These are phyloP conservation scores for Lepus timidus DNA, from an alignment of 2,113 vertebrate species.

Conservation along the genomic window DNA sequence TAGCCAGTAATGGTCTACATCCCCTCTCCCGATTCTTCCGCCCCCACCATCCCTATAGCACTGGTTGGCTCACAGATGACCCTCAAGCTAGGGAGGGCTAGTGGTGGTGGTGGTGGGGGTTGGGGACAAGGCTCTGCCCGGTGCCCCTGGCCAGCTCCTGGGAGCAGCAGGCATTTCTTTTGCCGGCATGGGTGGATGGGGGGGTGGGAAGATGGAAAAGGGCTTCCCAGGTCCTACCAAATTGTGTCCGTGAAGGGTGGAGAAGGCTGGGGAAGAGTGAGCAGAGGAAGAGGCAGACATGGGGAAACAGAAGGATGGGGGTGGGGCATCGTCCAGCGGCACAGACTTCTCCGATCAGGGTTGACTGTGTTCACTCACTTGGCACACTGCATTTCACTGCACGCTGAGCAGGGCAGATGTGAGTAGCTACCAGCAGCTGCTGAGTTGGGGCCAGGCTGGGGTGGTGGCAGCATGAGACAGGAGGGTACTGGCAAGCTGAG, in stretches of 20 bases:
- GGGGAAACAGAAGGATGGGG: neutral
- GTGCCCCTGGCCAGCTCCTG: neutral
- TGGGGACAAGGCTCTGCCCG: neutral
- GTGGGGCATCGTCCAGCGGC: neutral
- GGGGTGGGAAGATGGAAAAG: neutral
- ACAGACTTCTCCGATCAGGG: slow-evolving; percentile 19
- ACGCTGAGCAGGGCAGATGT: neutral
- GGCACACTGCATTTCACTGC: neutral
- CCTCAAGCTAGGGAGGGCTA: neutral
- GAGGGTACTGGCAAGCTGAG: neutral
- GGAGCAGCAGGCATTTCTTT: neutral
- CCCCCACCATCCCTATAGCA: neutral
- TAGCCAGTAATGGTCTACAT: neutral
- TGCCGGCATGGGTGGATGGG: too few species aligned
- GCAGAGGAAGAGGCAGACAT: neutral
- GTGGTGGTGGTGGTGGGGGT: neutral
- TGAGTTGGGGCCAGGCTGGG: neutral
- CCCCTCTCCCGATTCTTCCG: neutral
- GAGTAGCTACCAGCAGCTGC: neutral
- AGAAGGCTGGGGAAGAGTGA: neutral
- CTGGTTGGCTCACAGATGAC: neutral
- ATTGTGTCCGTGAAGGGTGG: neutral
- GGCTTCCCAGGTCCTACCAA: neutral
- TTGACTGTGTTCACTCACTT: slow-evolving; percentile 58
- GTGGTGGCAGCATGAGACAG: neutral